Evolutionary conservation across 2,113 vertebrate species (phyloP).

Genomic region (Boulengeromyrus knoepffleri): DNA sequence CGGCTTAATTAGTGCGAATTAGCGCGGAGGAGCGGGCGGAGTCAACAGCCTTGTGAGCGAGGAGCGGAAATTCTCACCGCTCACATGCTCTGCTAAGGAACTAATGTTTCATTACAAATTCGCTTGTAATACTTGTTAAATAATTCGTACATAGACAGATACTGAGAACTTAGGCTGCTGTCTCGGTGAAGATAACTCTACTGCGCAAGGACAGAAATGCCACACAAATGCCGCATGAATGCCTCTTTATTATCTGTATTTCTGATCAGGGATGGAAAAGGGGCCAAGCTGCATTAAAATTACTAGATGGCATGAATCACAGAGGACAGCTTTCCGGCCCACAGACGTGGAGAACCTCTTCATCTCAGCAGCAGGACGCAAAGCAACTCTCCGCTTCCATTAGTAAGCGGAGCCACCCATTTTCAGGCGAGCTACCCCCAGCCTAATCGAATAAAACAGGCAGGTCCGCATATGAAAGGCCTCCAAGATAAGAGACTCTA

Average conservation of each 20-base stretch:
- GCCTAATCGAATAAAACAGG: neutral
- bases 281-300: neutral
- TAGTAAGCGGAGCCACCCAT: neutral
- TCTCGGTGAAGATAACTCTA: neutral
- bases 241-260: neutral
- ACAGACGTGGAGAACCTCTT: neutral
- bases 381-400: neutral
- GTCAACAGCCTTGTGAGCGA: too few relatives aligned
- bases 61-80: too few relatives aligned
- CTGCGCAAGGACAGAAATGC: neutral
- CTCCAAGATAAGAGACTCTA: neutral
- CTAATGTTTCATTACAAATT: neutral
- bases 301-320: neutral
- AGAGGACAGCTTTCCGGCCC: neutral
- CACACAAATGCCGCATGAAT: neutral
- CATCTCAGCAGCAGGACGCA: neutral
- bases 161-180: neutral
- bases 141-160: neutral
- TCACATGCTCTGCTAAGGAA: neutral
- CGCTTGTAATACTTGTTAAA: neutral
- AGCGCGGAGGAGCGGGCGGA: too few relatives aligned
- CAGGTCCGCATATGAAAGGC: neutral
- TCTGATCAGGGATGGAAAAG: neutral
- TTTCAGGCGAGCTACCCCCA: neutral
- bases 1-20: too few relatives aligned